Conservation (phyloP, 2,113 vertebrate species). For the Pteropus alecto region DNA sequence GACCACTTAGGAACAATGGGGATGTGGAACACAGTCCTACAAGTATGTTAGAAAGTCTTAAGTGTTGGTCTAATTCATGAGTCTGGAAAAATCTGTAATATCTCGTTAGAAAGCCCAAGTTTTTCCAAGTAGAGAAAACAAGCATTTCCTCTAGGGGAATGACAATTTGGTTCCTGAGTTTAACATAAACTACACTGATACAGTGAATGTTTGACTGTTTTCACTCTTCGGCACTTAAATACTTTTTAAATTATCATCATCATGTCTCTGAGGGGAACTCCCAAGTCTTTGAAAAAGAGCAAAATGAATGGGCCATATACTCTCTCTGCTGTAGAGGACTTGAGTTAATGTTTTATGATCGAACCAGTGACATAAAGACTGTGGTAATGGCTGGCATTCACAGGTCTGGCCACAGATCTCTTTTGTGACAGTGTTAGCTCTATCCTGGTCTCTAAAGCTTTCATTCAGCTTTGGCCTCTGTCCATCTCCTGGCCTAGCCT, state of each 20-base stretch:
- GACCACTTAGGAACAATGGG: neutral
- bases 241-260: neutral
- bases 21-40: neutral
- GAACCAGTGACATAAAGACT: neutral
- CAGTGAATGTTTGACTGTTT: neutral
- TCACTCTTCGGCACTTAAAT: neutral
- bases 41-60: neutral
- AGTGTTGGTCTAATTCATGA: neutral
- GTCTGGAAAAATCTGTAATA: neutral
- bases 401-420: neutral
- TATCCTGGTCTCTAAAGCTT: neutral
- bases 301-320: neutral
- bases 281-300: neutral
- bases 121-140: neutral
- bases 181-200: neutral
- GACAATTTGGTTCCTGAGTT: neutral
- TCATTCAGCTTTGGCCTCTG: neutral
- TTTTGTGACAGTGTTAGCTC: fast-evolving
- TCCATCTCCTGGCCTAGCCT: neutral
- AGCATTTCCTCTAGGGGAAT: neutral
- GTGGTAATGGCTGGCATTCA: neutral
- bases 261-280: neutral
- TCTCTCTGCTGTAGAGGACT: neutral
- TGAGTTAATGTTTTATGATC: neutral
- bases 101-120: neutral